Evolutionary conservation across 1,140 invertebrate species (phyloP), one percentile per base, ranked within the genome.

Genomic region (Paramacrobiotus metropolitanus): DNA sequence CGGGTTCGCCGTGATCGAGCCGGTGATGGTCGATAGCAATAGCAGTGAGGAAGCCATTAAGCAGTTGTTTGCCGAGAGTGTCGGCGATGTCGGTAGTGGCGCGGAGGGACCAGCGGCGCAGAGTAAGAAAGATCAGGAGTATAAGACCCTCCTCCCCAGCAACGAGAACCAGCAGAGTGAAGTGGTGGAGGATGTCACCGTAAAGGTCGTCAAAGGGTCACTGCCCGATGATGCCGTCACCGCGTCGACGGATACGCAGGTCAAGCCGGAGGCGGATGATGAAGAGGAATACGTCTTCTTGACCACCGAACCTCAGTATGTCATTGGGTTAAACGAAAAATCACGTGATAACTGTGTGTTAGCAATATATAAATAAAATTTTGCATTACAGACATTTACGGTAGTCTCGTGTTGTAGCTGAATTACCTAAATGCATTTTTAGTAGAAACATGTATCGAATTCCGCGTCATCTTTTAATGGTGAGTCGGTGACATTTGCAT

Each of bases 41-140:
- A 24, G 28, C 15, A 55, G 48, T 24, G 15, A 15, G 15, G 48
- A 15, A 55, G 15, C 48, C 15, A 28, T 20, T 24, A 15, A 4
- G 9, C 48, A 55, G 48, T 55, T 55, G 15, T 15, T 55, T 0
- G 48, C 15, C 4, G 48, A 55, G 48, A 55, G 4, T 24, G 48
- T 20, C 15, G 15, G 28, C 15, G 15, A 55, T 15, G 24, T 15
- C 24, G 48, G 15, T 4, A 55, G 28, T 28, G 48, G 48, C 24
- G 48, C 15, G 24, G 15, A 15, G 15, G 48, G 48, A 55, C 48
- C 48, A 9, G 9, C 48, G 48, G 15, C 48, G 15, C 48, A 15
- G 15, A 55, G 28, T 24, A 55, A 55, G 48, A 55, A 55, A 24
- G 48, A 55, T 24, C 48, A 55, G 48, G 48, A 55, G 48, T 55